Evolutionary conservation across 2,888 invertebrate species (phyloP).

Genomic region (Dolomedes plantarius): DNA sequence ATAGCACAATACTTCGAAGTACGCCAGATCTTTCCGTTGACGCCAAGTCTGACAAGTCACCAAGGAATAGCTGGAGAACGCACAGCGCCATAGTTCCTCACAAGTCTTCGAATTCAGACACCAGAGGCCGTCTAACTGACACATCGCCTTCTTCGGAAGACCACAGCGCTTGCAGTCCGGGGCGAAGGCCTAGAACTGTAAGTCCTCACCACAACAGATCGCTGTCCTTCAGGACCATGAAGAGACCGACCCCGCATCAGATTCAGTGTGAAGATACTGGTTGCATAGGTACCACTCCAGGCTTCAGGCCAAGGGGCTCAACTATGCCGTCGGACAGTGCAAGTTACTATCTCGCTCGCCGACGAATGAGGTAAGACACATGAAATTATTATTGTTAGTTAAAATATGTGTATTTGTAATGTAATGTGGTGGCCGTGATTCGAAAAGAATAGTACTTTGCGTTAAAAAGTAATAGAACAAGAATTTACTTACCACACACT

Average conservation of each 20-base stretch:
- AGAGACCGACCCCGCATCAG: slow-evolving; percentile 57
- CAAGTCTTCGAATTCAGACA: not conserved
- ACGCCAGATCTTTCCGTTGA: not conserved
- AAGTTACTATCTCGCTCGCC: slow-evolving; percentile 1
- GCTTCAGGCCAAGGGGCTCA: slow-evolving; percentile 64
- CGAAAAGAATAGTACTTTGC: no score
- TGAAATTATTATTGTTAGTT: no score
- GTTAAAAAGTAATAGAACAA: no score
- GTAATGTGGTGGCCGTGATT: no score
- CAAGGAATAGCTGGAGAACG: not conserved
- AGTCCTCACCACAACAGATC: slow-evolving; percentile 65
- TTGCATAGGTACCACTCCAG: not conserved
- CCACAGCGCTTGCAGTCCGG: slow-evolving; percentile 26
- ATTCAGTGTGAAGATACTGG: slow-evolving; percentile 46
- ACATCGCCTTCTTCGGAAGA: slow-evolving; percentile 31
- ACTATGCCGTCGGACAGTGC: slow-evolving; percentile 70
- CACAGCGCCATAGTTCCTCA: not conserved
- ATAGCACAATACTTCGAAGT: not conserved
- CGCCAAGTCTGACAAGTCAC: not conserved
- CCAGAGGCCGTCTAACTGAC: not conserved
- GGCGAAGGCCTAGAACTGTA: slow-evolving; percentile 10
- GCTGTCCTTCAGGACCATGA: slow-evolving; percentile 63
- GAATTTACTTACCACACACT: no score
- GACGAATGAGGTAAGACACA: not conserved
- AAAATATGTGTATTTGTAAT: no score